phyloP scores from a whole-genome alignment of 2,888 invertebrate species.

The Ectemnius lituratus region DNA sequence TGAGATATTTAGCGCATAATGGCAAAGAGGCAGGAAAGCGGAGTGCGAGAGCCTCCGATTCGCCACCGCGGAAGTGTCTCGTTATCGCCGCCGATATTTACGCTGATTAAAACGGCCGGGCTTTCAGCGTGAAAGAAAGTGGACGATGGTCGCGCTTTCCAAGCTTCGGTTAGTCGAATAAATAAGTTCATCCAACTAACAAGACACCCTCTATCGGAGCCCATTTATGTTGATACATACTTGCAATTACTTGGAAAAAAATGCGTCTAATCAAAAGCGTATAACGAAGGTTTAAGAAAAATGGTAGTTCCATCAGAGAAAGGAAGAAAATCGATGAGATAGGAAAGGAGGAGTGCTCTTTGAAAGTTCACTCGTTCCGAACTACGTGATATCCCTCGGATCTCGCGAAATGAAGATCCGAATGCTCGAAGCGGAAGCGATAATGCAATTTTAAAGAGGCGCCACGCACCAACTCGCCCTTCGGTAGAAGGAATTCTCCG shows the following conservation, averaged over 20 bases:
- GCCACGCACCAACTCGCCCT: conserved; percentile 20
- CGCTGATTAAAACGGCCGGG: background rate
- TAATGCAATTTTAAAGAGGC: conserved; percentile 55
- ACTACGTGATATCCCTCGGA: background rate
- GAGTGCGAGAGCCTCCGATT: background rate
- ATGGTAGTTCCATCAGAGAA: no score
- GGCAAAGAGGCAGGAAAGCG: background rate
- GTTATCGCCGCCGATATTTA: conserved; percentile 7
- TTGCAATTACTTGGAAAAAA: no score
- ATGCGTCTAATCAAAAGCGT: background rate
- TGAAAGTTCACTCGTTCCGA: conserved; percentile 49
- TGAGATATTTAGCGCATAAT: background rate
- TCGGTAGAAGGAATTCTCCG: conserved; percentile 19
- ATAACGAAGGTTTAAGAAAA: no score
- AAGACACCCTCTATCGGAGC: no score
- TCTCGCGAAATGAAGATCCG: conserved; percentile 42
- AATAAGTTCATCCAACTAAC: no score
- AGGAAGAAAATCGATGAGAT: background rate
- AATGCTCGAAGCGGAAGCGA: conserved; percentile 51
- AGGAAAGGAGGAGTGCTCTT: conserved; percentile 34
- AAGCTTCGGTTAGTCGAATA: no score
- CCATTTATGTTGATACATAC: no score
- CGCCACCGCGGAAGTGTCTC: conserved; percentile 9
- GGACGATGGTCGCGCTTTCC: no score
- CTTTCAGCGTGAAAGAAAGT: no score